Evolutionary conservation across 2,797 vertebrate genomes (phyloP), one percentile per base, ranked within the genome.

Genomic region (Enteromius argenteus): DNA sequence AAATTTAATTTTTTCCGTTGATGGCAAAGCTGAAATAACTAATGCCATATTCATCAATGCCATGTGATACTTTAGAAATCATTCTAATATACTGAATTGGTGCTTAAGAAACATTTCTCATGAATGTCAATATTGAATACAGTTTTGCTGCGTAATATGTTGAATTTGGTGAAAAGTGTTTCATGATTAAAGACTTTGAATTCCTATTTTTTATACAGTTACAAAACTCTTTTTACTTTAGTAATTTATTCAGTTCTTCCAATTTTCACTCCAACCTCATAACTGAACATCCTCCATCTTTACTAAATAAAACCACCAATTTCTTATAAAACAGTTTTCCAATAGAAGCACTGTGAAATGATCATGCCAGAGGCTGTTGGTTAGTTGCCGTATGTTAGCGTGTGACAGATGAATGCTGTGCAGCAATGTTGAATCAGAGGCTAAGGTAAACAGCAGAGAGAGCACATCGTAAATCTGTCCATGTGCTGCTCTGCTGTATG

Each of bases 341-440:
- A 79, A 51, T 71, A 71, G 83, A 79, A 79, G 60, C 84, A 30
- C 39, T 74, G 72, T 77, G 49, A 60, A 67, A 66, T 2, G 15
- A 8, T 86, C 35, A 56, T 77, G 77, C 44, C 74, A 83, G 66
- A 83, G 71, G 6, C 60, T 68, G 44, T 86, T 86, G 66, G 35
- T 64, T 27, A 71, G 39, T 69, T 77, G 96, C 69, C 92, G 94
- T 90, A 62, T 85, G 66, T 85, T 69, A 49, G 53, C n/a, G 72
- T 19, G 21, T 76, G 80, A 87, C 85, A 79, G 80, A 88, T 84
- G 85, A 86, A 77, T 14, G 35, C 58, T 44, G 80, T 69, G n/a
- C 32, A 80, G 69, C 35, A 39, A 72, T 85, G 81, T 75, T 60
- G 76, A 88, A 73, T 77, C 79, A 82, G 30, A 86, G 77, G 44